These are phyloP conservation scores for Bothrops jararaca DNA, from an alignment of 2,113 vertebrate species.

Conservation along the genomic window DNA sequence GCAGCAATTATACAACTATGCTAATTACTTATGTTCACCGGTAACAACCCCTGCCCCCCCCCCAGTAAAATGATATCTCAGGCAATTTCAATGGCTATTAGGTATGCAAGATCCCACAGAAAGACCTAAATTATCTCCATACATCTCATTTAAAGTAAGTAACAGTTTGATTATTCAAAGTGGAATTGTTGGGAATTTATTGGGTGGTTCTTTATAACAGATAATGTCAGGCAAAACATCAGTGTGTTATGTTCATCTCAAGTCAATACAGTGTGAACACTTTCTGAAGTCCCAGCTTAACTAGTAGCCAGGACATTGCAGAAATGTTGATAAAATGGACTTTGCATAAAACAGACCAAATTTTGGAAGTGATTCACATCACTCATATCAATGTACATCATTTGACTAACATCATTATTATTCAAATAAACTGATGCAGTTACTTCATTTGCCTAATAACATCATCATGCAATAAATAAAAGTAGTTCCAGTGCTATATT, in stretches of 20 bases:
- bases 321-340: neutral
- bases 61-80: neutral
- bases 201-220: neutral
- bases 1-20: neutral
- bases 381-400: neutral
- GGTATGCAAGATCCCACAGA: neutral
- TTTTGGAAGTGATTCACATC: neutral
- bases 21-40: neutral
- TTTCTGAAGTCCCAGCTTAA: neutral
- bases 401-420: neutral
- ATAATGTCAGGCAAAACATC: neutral
- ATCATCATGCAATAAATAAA: neutral
- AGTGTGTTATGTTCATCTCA: neutral
- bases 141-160: neutral
- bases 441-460: neutral
- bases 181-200: neutral
- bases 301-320: neutral
- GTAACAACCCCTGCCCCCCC: neutral
- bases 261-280: neutral
- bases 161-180: neutral
- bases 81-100: neutral
- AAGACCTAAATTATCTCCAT: neutral
- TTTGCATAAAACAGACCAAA: neutral
- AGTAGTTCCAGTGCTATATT: neutral
- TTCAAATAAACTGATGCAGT: neutral